Conservation (phyloP, 2,113 vertebrate species). For the Anolis carolinensis region DNA sequence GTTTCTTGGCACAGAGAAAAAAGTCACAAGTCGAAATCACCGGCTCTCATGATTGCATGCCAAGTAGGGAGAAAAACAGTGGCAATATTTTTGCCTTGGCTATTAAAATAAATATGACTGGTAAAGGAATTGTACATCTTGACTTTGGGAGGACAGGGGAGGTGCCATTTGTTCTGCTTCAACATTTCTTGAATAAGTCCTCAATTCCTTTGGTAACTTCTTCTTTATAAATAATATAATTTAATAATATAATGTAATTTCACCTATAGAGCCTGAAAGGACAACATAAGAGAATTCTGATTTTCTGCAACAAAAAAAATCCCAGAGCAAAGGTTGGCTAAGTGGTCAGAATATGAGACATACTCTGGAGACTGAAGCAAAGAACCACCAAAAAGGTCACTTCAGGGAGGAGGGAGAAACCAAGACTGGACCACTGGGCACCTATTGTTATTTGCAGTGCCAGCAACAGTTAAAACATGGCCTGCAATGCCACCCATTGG, state of each 20-base stretch:
- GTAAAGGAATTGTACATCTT: too few species aligned
- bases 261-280: background rate
- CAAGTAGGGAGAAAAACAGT: too few species aligned
- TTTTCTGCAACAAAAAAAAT: background rate
- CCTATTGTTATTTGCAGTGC: background rate
- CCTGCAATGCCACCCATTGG: slow-evolving; percentile 34
- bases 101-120: too few species aligned
- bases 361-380: background rate
- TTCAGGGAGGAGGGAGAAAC: background rate
- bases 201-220: background rate
- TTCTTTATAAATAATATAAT: background rate
- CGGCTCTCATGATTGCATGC: too few species aligned
- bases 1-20: background rate
- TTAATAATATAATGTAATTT: too few species aligned
- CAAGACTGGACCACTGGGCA: background rate
- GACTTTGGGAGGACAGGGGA: too few species aligned
- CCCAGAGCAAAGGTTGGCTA: background rate
- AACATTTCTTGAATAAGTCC: too few species aligned
- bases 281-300: background rate
- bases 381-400: background rate
- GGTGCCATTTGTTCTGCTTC: too few species aligned
- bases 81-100: too few species aligned
- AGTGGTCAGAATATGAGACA: background rate
- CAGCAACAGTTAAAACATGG: background rate
- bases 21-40: background rate